These are phyloP conservation scores for Pteruthius melanotis DNA, from an alignment of 2,113 vertebrate species.

Conservation along the genomic window DNA sequence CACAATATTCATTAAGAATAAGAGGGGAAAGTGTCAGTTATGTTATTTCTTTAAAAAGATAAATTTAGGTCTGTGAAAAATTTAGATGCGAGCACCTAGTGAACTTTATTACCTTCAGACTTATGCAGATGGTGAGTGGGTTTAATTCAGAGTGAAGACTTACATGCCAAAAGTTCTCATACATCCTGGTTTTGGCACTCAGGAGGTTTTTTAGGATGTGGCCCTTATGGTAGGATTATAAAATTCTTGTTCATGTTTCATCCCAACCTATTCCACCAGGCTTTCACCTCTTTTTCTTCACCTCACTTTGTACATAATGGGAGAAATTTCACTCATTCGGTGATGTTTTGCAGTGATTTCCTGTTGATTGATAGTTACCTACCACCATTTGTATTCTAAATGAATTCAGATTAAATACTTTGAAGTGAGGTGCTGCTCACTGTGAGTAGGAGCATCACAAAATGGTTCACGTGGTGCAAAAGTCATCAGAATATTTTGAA, in stretches of 20 bases:
- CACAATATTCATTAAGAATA: neutral
- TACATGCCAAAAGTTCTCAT: conserved; percentile 11
- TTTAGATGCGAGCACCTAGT: neutral
- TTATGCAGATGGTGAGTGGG: conserved; percentile 56
- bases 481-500: neutral
- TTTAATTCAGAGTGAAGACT: conserved; percentile 16
- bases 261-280: neutral
- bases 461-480: neutral
- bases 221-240: neutral
- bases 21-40: neutral
- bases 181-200: neutral
- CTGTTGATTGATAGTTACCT: neutral
- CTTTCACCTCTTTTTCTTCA: neutral
- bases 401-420: neutral
- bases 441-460: neutral
- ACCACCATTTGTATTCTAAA: neutral
- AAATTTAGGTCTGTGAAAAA: neutral
- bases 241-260: neutral
- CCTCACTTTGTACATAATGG: neutral
- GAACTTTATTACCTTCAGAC: conserved; percentile 41
- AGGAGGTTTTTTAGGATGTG: neutral
- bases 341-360: neutral
- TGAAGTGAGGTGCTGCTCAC: neutral
- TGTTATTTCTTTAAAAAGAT: neutral
- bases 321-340: neutral